phyloP scores from a whole-genome alignment of 2,113 vertebrate species.

The Microtus richardsoni region DNA sequence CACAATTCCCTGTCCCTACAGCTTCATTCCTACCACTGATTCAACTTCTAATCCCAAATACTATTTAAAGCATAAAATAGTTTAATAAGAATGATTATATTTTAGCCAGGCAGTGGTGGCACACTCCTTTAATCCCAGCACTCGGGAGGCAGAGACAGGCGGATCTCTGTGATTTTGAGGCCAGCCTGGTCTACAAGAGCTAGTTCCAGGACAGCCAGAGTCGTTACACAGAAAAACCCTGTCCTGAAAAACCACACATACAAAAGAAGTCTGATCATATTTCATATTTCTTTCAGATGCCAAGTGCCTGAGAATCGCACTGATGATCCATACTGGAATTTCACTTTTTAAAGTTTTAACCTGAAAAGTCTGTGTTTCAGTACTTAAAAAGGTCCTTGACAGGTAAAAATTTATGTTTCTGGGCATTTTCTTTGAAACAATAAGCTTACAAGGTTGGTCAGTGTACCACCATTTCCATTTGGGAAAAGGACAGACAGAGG shows the following conservation, averaged over 20 bases:
- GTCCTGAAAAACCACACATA: too few species aligned
- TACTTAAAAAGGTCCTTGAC: neutral
- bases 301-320: neutral
- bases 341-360: constrained; percentile 40
- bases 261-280: too few species aligned
- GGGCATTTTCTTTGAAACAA: neutral
- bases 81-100: neutral
- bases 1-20: too few species aligned
- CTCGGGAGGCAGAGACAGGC: too few species aligned
- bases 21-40: neutral
- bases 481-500: neutral
- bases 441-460: neutral
- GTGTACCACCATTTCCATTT: neutral
- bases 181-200: too few species aligned
- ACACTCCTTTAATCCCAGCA: too few species aligned
- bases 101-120: neutral
- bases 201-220: too few species aligned
- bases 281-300: neutral
- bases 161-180: too few species aligned
- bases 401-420: neutral
- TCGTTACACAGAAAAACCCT: too few species aligned
- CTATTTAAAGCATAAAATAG: neutral
- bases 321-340: constrained; percentile 13
- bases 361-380: neutral
- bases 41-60: neutral